phyloP scores from a whole-genome alignment of 2,797 vertebrate species.

The Lagocephalus sceleratus region DNA sequence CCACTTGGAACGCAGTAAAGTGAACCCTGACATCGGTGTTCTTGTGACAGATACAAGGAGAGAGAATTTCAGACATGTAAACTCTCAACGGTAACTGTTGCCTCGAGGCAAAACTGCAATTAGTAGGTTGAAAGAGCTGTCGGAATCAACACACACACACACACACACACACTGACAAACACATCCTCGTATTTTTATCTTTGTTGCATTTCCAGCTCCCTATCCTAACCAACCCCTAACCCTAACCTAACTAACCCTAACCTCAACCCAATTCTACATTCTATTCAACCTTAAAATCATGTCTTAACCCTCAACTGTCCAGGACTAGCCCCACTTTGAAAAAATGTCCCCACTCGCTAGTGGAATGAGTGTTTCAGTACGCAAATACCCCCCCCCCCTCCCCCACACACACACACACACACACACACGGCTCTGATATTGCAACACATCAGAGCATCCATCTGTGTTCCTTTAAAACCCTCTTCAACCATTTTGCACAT shows the following conservation, averaged over 20 bases:
- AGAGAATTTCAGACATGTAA: neutral
- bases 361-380: too few species aligned
- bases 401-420: too few species aligned
- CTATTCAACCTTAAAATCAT: too few species aligned
- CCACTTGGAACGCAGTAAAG: neutral
- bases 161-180: neutral
- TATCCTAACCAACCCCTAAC: slow-evolving; percentile 10
- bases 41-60: slow-evolving; percentile 1
- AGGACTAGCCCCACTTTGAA: too few species aligned
- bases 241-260: too few species aligned
- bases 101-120: slow-evolving; percentile 43
- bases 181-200: neutral
- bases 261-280: too few species aligned
- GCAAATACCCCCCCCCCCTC: too few species aligned
- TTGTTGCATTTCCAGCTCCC: too few species aligned
- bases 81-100: slow-evolving; percentile 15
- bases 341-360: too few species aligned
- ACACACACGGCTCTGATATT: too few species aligned
- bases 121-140: slow-evolving; percentile 36
- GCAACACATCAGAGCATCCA: slow-evolving; percentile 12
- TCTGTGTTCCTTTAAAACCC: slow-evolving; percentile 9
- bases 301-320: too few species aligned
- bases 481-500: slow-evolving; percentile 18
- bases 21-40: slow-evolving; percentile 1
- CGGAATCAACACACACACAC: neutral